A percentile compares a stretch with the other conserved stretches of the same genome.
Evolutionary conservation across 2,797 vertebrate species (phyloP).

Genomic region (Platyrinchus mystaceus): DNA sequence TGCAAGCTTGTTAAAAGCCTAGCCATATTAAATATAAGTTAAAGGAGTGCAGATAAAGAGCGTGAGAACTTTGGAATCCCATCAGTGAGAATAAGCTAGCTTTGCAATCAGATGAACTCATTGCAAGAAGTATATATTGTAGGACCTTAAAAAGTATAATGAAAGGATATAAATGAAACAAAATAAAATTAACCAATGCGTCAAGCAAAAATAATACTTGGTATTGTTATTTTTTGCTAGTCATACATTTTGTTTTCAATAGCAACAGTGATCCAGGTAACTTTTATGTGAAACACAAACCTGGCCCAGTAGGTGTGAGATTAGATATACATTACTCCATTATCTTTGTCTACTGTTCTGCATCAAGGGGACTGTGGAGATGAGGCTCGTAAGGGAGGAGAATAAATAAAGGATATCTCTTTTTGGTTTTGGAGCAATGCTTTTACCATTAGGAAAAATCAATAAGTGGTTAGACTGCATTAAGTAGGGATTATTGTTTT

Average conservation of each 20-base stretch:
- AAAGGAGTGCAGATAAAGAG: neutral
- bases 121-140: neutral
- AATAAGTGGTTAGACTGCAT: conserved; percentile 84
- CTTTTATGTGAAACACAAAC: conserved; percentile 79
- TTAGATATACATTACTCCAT: conserved; percentile 80
- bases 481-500: conserved; percentile 83
- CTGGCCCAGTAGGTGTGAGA: conserved; percentile 81
- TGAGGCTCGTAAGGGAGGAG: conserved; percentile 50
- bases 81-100: neutral
- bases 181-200: neutral
- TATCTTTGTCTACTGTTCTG: conserved; percentile 73
- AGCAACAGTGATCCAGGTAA: conserved; percentile 72
- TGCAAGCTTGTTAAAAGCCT: neutral
- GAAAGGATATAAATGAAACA: neutral
- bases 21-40: neutral
- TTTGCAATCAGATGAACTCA: neutral
- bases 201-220: conserved; percentile 8
- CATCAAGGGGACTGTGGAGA: conserved; percentile 73
- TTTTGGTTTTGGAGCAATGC: conserved; percentile 76
- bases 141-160: neutral
- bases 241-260: neutral
- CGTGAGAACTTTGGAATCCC: neutral
- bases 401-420: conserved; percentile 78
- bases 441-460: conserved; percentile 91
- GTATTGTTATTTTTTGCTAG: neutral